A percentile compares a stretch with the other conserved stretches of the same genome.
phyloP scores from a whole-genome alignment of 1,140 invertebrate genomes.

The Cyclina sinensis region DNA sequence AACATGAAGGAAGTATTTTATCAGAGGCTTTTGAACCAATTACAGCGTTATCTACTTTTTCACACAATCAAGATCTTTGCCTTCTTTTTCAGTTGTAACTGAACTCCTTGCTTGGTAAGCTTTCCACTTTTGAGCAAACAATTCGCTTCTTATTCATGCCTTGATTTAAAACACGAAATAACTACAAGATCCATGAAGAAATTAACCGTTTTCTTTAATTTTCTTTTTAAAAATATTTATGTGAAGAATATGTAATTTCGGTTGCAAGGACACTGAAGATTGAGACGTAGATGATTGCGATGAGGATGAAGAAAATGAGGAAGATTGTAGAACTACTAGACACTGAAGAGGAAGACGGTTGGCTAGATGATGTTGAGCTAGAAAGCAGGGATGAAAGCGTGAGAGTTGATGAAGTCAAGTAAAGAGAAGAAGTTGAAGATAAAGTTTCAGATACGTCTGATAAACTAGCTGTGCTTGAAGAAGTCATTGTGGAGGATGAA shows the following conservation, averaged over 20 bases:
- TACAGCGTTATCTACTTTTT: too few relatives aligned
- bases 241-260: background rate
- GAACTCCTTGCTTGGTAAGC: too few relatives aligned
- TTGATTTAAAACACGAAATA: too few relatives aligned
- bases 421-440: background rate
- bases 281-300: background rate
- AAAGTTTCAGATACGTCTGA: background rate
- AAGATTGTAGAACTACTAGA: background rate
- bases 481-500: background rate
- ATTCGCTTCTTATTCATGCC: too few relatives aligned
- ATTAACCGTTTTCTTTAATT: too few relatives aligned
- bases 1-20: too few relatives aligned
- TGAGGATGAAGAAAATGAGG: background rate
- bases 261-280: background rate
- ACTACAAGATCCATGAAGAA: too few relatives aligned
- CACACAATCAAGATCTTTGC: too few relatives aligned
- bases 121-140: too few relatives aligned
- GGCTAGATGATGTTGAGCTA: background rate
- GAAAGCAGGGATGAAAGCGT: background rate
- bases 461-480: background rate
- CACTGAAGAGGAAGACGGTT: background rate
- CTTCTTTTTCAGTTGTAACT: too few relatives aligned
- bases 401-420: background rate
- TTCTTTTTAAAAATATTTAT: background rate
- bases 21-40: too few relatives aligned